Evolutionary conservation across 1,140 invertebrate genomes (phyloP), one percentile per base, ranked within the genome.

Genomic region (Arctopsyche grandis): DNA sequence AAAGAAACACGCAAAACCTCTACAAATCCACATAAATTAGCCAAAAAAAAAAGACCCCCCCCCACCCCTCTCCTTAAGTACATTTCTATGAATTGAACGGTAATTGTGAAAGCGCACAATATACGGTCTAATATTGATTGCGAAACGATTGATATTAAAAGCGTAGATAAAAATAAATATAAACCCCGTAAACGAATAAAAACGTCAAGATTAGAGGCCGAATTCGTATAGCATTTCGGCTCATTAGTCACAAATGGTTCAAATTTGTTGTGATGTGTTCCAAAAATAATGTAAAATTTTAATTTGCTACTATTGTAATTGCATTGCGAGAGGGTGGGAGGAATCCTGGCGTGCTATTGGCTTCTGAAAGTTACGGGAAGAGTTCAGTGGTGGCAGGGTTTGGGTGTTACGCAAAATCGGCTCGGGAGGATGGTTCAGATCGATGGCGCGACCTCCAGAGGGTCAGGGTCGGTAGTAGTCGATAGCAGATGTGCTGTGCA

Each of bases 401-500:
- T 52, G 48, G 16, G 48, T 52, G 48, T 52, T 52, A 52, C 48
- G 48, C 48, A 52, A 52, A 52, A 52, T 52, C 9, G 43, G 19
- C 14, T 38, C 22, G 12, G 71, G 22, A 52, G 71, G 48, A 38
- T n/a, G 22, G 71, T 74, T 22, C 71, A 58, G 71, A 74, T 74
- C 71, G 71, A 74, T 74, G 71, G 48, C 71, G 71, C 71, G 71
- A 38, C 69, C 69, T 71, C 29, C 69, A 48, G 38, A 52, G 43
- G 71, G 71, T 74, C 71, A 74, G 9, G 71, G 71, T 58, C 71
- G 71, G 71, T 19, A 21, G 46, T 21, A 73, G 70, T 73, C 70
- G 21, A 74, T 74, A 74, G 12, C 71, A 46, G 71, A 74, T 74
- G 71, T 74, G 52, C 21, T 74, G 0, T 74, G 71, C 71, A 74